Evolutionary conservation across 1,140 invertebrate genomes (phyloP), one percentile per base, ranked within the genome.

Genomic region (Trichonephila clavata): DNA sequence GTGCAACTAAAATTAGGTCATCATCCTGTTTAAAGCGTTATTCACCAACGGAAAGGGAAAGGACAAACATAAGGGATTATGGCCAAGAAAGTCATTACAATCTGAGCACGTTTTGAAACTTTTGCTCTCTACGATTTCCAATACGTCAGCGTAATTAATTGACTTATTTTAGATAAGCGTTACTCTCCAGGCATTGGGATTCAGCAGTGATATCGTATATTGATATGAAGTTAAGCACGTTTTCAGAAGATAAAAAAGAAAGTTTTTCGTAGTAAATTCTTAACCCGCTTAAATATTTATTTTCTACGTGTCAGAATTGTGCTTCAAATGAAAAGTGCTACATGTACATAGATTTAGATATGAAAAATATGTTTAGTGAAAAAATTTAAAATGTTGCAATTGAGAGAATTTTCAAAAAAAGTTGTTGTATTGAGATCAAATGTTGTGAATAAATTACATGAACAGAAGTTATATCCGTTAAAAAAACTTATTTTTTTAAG

Each of bases 1-100:
- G 57, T 59, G 81, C 81, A 2, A 24, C 18, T 84, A 57, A 84
- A 84, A 84, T 59, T 84, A 59, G 81, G 81, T 84, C 81, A 59
- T 84, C 81, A 59, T 84, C 81, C 43, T 84, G 71, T 77, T 77
- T 77, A 27, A 77, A 77, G 71, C 27, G 61, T 63, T 63, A 63
- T 63, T 63, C 61, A 63, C 16, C 61, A 77, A 77, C 71, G 71
- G 71, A 77, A 77, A 77, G 71, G 71, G 71, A 77, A 77, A 77
- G 27, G 27, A 77, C 32, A 77, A 27, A 77, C 71, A 77, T 4
- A 77, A 77, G 32, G 71, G 71, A 77, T 77, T 77, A 77, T 77
- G 32, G 14, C 14, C 71, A 77, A 77, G 71, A 77, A 24, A 77
- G 32, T 39, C 13, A 39, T 77, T 77, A 77, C 27, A 77, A 77